These are phyloP conservation scores for Physella acuta DNA, from an alignment of 1,140 invertebrate species.

Conservation along the genomic window DNA sequence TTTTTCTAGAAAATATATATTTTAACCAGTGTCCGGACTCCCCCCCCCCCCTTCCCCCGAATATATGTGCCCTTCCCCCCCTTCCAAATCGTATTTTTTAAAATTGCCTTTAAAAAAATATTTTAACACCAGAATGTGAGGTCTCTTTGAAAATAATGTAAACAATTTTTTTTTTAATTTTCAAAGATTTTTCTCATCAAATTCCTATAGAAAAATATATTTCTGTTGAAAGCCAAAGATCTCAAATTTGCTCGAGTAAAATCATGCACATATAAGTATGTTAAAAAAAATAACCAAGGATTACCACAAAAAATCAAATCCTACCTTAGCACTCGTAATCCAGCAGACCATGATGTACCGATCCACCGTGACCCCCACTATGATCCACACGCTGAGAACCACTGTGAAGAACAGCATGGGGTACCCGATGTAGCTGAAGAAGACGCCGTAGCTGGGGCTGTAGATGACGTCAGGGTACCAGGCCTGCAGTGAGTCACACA, in stretches of 20 bases:
- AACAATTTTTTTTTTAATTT: no score
- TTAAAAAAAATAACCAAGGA: no score
- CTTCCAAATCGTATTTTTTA: not conserved
- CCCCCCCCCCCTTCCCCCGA: not conserved
- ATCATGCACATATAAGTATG: no score
- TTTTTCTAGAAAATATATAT: no score
- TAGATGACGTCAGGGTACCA: constrained; percentile 32
- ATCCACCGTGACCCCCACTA: constrained; percentile 45
- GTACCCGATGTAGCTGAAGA: constrained; percentile 45
- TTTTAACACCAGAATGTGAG: not conserved
- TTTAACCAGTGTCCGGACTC: not conserved
- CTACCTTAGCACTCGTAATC: constrained; percentile 43
- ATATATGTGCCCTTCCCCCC: not conserved
- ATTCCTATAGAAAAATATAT: no score
- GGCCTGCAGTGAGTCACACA: constrained; percentile 35
- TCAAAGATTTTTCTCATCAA: no score
- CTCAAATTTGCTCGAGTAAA: no score
- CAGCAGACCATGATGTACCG: constrained; percentile 50
- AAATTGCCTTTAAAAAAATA: not conserved
- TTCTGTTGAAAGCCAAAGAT: no score
- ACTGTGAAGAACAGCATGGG: constrained; percentile 42
- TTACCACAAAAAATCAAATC: no score
- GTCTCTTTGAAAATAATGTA: no score
- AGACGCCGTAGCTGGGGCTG: constrained; percentile 32
- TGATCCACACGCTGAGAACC: constrained; percentile 46